Percentiles rank a stretch among this genome's conserved stretches.
Conservation (phyloP, 2,797 vertebrate genomes). For the Ambastaia sidthimunki region DNA sequence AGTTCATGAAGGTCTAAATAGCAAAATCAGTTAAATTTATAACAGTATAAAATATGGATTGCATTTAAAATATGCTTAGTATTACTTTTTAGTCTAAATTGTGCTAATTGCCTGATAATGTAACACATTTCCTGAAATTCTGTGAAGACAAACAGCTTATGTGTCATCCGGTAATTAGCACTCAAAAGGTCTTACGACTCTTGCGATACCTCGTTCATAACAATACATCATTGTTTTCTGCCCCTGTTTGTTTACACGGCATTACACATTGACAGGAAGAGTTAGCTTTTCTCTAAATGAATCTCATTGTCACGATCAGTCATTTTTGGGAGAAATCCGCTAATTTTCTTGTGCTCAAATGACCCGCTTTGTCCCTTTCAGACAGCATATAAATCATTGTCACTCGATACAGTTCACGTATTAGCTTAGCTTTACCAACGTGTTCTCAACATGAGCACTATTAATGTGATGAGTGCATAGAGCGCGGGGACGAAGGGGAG, state of each 20-base stretch:
- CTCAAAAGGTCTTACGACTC: constrained; percentile 35
- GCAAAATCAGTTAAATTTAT: not conserved
- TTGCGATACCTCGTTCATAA: constrained; percentile 50
- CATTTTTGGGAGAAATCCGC: constrained; percentile 36
- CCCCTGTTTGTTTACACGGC: constrained; percentile 29
- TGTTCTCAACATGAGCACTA: constrained; percentile 52
- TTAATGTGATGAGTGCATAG: constrained; percentile 54
- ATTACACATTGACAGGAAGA: constrained; percentile 11
- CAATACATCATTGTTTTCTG: constrained; percentile 44
- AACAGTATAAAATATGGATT: not conserved
- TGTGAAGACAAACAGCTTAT: constrained; percentile 32
- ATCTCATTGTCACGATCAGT: constrained; percentile 43
- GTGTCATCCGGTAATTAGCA: constrained; percentile 42
- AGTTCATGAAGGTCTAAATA: not conserved
- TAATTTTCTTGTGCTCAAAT: constrained; percentile 16
- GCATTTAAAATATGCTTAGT: not conserved
- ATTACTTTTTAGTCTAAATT: not conserved
- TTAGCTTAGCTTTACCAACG: constrained; percentile 48
- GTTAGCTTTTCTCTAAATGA: constrained; percentile 38
- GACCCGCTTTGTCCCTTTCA: constrained; percentile 39
- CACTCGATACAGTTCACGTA: constrained; percentile 56
- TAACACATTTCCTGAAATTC: constrained; percentile 15
- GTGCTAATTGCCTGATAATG: constrained; percentile 31
- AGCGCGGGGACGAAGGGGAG: constrained; percentile 28
- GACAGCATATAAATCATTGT: constrained; percentile 53